Conservation (phyloP, 2,797 vertebrate genomes). For the Oophaga sylvatica region DNA sequence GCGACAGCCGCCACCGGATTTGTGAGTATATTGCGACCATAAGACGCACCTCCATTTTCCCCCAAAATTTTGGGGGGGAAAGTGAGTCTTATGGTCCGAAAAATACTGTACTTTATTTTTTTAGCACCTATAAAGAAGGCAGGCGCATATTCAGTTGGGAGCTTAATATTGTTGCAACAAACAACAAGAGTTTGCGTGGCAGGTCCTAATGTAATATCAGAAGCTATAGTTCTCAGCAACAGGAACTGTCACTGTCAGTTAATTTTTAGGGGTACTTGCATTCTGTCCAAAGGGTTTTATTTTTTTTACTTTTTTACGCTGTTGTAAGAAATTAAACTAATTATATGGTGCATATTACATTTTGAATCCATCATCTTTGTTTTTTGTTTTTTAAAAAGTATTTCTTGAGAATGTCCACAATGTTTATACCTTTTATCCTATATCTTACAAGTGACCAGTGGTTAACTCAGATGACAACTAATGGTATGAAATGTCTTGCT, state of each 20-base stretch:
- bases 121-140: not conserved
- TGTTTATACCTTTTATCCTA: not conserved
- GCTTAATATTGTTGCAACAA: not conserved
- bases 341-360: not conserved
- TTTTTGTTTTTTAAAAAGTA: not conserved
- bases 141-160: not conserved
- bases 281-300: not conserved
- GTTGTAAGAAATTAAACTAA: not conserved
- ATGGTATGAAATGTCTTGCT: slow-evolving; percentile 9
- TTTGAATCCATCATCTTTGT: not conserved
- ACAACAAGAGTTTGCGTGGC: not conserved
- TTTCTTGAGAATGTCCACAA: not conserved
- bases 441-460: not conserved
- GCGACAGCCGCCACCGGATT: too few relatives aligned
- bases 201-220: too few relatives aligned
- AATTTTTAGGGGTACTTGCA: not conserved
- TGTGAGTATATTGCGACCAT: too few relatives aligned
- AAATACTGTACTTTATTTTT: not conserved
- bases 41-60: too few relatives aligned
- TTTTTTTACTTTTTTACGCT: not conserved
- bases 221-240: not conserved
- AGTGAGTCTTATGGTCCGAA: too few relatives aligned
- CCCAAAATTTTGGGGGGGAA: too few relatives aligned
- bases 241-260: not conserved
- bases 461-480: not conserved